phyloP scores from a whole-genome alignment of 2,888 invertebrate genomes.

The Byasa hedistus region DNA sequence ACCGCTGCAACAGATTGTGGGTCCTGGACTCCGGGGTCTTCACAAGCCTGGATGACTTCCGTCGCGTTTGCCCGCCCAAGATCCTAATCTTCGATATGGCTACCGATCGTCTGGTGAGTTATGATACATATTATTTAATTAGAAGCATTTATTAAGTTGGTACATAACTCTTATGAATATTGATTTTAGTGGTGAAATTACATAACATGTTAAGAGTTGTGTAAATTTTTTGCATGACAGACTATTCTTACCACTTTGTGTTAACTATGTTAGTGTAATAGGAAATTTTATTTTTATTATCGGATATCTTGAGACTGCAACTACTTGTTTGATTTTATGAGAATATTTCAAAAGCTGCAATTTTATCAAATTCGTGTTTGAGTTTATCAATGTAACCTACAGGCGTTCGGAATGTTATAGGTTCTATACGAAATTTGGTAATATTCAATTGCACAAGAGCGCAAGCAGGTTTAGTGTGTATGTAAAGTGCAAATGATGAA shows the following conservation, averaged over 20 bases:
- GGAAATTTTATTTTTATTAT: background rate
- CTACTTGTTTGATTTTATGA: background rate
- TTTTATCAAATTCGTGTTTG: too few species aligned
- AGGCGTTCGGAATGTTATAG: too few species aligned
- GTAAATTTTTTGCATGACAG: background rate
- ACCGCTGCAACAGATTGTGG: constrained; percentile 92
- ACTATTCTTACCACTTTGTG: background rate
- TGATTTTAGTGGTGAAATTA: background rate
- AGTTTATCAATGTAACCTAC: too few species aligned
- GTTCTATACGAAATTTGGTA: too few species aligned
- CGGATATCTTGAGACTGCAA: background rate
- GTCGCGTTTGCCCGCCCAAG: constrained; percentile 87
- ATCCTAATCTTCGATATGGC: constrained; percentile 88
- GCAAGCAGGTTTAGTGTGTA: too few species aligned
- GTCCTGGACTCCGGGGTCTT: constrained; percentile 88
- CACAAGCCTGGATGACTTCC: constrained; percentile 85
- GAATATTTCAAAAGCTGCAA: background rate
- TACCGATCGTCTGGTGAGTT: constrained; percentile 83
- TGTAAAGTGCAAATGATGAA: background rate
- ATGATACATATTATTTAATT: background rate
- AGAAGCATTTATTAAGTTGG: background rate
- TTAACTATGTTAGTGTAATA: background rate
- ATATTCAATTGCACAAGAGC: too few species aligned
- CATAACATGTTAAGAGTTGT: background rate
- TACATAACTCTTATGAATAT: background rate